Conservation (phyloP, 2,888 invertebrate species). For the Colletes collaris region DNA sequence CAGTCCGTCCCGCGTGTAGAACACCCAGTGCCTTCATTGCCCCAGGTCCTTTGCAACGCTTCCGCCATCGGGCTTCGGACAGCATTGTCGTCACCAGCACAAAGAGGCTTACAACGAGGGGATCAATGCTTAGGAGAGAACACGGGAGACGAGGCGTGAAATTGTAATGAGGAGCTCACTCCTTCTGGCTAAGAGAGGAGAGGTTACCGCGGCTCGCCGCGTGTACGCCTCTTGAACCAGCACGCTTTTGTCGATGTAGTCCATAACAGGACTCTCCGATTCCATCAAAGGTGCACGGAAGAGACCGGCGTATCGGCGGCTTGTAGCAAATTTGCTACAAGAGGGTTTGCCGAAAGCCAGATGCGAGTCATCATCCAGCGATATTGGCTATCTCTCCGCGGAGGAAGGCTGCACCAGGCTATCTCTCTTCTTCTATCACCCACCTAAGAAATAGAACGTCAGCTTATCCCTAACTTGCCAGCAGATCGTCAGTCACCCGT, state of each 20-base stretch:
- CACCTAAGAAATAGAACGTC: too few relatives aligned
- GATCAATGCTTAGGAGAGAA: neutral
- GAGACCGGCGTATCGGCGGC: neutral
- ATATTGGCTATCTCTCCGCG: too few relatives aligned
- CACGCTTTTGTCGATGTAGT: neutral
- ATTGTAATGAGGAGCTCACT: constrained; percentile 3
- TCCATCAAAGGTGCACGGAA: constrained; percentile 12
- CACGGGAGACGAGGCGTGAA: neutral
- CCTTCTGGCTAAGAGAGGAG: constrained; percentile 15
- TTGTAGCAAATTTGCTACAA: neutral
- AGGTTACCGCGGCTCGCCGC: neutral
- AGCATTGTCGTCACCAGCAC: neutral
- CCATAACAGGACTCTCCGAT: neutral
- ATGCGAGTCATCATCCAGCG: too few relatives aligned
- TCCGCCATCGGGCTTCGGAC: constrained; percentile 3
- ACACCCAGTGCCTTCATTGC: neutral
- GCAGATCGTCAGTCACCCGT: too few relatives aligned
- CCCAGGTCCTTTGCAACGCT: neutral
- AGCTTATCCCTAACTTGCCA: too few relatives aligned
- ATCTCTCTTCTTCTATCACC: too few relatives aligned
- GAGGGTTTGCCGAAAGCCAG: too few relatives aligned
- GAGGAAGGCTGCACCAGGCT: neutral
- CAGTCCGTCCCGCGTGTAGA: neutral
- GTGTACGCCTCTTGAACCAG: constrained; percentile 7
- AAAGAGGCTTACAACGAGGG: neutral